Evolutionary conservation across 64 coral and sea anemone genomes (phyloP).

Genomic region (Porites australiensis): DNA sequence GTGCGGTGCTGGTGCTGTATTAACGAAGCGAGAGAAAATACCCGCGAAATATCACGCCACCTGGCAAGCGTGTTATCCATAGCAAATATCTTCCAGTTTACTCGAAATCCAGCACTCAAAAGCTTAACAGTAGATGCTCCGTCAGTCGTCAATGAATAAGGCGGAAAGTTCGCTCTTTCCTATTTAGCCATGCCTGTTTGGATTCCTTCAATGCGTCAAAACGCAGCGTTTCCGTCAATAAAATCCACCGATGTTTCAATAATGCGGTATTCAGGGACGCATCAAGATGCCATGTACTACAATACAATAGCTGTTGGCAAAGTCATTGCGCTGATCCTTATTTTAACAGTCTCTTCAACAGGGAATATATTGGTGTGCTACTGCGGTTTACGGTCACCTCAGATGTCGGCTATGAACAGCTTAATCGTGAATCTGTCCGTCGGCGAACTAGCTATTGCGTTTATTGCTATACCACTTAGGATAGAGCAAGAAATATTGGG

Average conservation of each 20-base stretch:
- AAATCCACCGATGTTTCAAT: constrained; percentile 28
- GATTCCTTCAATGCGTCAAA: not conserved
- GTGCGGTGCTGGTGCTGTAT: constrained; percentile 42
- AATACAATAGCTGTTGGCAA: constrained; percentile 76
- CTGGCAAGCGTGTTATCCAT: constrained; percentile 58
- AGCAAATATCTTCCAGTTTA: constrained; percentile 31
- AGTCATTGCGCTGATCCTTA: constrained; percentile 73
- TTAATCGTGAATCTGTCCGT: constrained; percentile 95
- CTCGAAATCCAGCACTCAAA: not conserved
- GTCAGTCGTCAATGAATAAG: not conserved
- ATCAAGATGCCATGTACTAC: not conserved
- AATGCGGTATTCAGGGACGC: constrained; percentile 1
- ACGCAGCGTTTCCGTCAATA: not conserved
- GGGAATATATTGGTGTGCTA: constrained; percentile 92
- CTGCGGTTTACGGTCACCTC: constrained; percentile 87
- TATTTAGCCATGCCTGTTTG: not conserved
- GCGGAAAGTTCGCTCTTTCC: not conserved
- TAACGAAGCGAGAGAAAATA: constrained; percentile 42
- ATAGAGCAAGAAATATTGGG: constrained; percentile 81
- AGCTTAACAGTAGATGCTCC: not conserved
- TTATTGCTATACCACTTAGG: constrained; percentile 82
- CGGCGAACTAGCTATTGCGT: constrained; percentile 77
- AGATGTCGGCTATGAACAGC: constrained; percentile 93
- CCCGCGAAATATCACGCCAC: constrained; percentile 60
- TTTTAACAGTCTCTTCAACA: constrained; percentile 77